Conservation (phyloP, 2,888 invertebrate species). For the Lucinisca nassula region DNA sequence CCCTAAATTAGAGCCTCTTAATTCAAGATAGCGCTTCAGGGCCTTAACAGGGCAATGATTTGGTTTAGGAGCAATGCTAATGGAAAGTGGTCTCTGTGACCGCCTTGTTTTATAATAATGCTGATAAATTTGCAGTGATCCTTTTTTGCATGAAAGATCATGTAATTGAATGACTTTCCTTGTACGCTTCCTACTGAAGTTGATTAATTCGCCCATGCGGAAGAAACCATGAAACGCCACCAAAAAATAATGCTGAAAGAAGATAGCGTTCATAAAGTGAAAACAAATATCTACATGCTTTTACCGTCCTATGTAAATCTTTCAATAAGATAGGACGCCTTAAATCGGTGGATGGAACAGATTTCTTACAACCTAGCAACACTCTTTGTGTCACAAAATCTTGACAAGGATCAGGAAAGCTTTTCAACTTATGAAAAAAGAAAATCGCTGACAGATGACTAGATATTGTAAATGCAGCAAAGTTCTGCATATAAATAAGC, state of each 20-base stretch:
- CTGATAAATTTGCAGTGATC: not conserved
- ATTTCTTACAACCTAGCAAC: constrained; percentile 24
- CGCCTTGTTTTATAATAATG: constrained; percentile 20
- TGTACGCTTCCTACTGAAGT: not conserved
- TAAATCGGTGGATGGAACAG: not conserved
- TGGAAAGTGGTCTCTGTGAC: not conserved
- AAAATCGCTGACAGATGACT: constrained; percentile 11
- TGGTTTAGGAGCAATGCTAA: constrained; percentile 7
- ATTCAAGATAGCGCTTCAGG: not conserved
- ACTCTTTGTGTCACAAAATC: constrained; percentile 3
- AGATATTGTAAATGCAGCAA: not conserved
- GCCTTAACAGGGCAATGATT: constrained; percentile 18
- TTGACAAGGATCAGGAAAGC: not conserved
- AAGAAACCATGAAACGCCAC: constrained; percentile 24
- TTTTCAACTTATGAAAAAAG: not conserved
- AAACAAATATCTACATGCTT: not conserved
- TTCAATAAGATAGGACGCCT: not conserved
- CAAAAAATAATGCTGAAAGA: not conserved
- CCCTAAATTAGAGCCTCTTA: not conserved
- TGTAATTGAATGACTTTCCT: constrained; percentile 5
- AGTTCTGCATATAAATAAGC: not conserved
- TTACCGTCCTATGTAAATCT: not conserved
- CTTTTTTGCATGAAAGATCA: not conserved
- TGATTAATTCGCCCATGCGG: constrained; percentile 19
- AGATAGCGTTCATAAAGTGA: not conserved